Base-by-base conservation (phyloP, 2,888 invertebrate genomes). In the Cantharis flavilabris region DNA sequence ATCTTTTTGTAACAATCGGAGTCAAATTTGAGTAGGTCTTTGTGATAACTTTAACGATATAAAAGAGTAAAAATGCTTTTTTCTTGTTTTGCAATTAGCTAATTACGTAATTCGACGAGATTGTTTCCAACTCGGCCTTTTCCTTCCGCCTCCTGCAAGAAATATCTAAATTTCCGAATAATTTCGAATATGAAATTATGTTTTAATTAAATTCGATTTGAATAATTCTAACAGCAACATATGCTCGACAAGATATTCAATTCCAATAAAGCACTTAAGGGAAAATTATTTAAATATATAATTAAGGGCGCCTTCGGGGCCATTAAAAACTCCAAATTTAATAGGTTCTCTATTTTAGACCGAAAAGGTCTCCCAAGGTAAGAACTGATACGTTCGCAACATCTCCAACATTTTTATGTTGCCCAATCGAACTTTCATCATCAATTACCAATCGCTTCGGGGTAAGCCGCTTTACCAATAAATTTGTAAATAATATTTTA, bases 231-330 rank as follows among this genome's bases (percentile, higher is more conserved):
- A 67, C 26, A 67, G 65, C 65, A 67, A 67, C 65, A 26, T 67
- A 67, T 67, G 65, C 65, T 67, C 26, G 65, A 67, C 65, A 67
- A 23, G 26, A 67, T 67, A 67, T 67, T 67, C 65, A 67, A 23
- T 67, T 20, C 65, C 65, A 67, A 67, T 67, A 67, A 67, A 23
- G 65, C 65, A 23, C 26, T 67, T 26, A 67, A 67, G 16, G 49
- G n/a, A n/a, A 49, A 49, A 49, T 49, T 49, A 49, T 49, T 49
- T 49, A 49, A 49, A 49, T 49, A 49, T 49, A 49, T n/a, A 49
- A 49, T 49, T 49, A n/a, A 49, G 49, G 2, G 3, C n/a, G 49
- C 49, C 49, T 49, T 49, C 49, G 49, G n/a, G 49, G 49, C 49
- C 49, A 49, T 49, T 49, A 49, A 49, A 49, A 49, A 49, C 13